Evolutionary conservation across 1,140 invertebrate species (phyloP).

Genomic region (Ceratoteleas bidentatus): DNA sequence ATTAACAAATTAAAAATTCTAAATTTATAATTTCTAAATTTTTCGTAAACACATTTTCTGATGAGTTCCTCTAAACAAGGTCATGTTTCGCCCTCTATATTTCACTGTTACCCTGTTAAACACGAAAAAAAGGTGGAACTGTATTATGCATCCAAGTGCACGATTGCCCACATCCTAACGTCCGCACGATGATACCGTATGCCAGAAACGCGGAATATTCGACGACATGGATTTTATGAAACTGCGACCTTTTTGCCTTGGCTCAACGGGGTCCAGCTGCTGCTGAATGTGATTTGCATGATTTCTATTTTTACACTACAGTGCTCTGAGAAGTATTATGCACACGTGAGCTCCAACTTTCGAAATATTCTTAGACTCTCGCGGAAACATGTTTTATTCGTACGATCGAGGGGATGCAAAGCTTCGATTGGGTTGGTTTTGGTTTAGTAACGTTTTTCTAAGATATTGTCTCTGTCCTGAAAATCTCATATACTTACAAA

Average conservation of each 20-base stretch:
- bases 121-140: conserved; percentile 59
- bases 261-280: conserved; percentile 48
- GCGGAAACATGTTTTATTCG: conserved; percentile 51
- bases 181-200: conserved; percentile 57
- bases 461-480: no score
- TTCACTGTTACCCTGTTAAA: not conserved
- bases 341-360: conserved; percentile 55
- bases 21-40: no score
- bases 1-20: no score
- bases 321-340: conserved; percentile 51
- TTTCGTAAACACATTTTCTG: no score
- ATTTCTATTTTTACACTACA: conserved; percentile 56
- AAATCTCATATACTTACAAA: no score
- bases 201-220: conserved; percentile 64
- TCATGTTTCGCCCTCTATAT: conserved; percentile 5
- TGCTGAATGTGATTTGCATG: conserved; percentile 63
- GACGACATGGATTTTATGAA: conserved; percentile 66
- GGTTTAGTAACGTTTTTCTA: conserved; percentile 9
- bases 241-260: conserved; percentile 48
- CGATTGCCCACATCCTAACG: conserved; percentile 56
- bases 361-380: conserved; percentile 52
- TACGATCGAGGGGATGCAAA: conserved; percentile 3
- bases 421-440: conserved; percentile 23
- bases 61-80: conserved; percentile 21
- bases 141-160: conserved; percentile 65